phyloP scores from a whole-genome alignment of 2,797 vertebrate species.

The Gorsachius magnificus region DNA sequence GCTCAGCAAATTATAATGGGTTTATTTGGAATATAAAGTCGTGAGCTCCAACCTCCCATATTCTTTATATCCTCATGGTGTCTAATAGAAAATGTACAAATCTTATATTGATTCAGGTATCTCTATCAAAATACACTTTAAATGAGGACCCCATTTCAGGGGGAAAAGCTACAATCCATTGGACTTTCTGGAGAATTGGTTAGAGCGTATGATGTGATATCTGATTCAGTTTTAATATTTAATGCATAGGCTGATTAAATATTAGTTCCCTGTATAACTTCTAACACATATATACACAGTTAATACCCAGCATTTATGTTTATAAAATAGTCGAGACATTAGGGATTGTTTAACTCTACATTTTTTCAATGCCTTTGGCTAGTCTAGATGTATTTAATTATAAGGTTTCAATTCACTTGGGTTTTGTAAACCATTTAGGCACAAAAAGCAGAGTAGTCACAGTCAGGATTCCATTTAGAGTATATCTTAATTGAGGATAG shows the following conservation, averaged over 20 bases:
- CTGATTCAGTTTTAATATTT: slow-evolving; percentile 27
- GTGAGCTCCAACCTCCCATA: neutral
- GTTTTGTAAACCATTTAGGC: slow-evolving; percentile 49
- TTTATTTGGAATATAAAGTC: neutral
- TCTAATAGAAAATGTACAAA: neutral
- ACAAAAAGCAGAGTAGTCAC: slow-evolving; percentile 3
- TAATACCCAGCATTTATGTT: slow-evolving; percentile 33
- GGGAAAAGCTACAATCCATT: neutral
- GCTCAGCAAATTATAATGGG: neutral
- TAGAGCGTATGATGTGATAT: neutral
- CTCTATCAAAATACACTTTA: neutral
- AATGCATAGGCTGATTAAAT: slow-evolving; percentile 22
- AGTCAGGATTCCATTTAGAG: neutral
- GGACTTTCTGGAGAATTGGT: neutral
- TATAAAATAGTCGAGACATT: slow-evolving; percentile 4
- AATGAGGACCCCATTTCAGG: neutral
- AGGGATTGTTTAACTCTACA: slow-evolving; percentile 11
- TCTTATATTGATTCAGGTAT: neutral
- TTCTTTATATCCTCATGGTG: neutral
- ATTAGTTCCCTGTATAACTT: neutral
- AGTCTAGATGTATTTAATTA: slow-evolving; percentile 45
- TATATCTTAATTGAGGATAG: neutral
- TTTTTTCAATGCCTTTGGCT: slow-evolving; percentile 35
- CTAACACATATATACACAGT: slow-evolving; percentile 1
- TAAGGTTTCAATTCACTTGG: slow-evolving; percentile 36